Percentiles rank a stretch among this genome's conserved stretches.
phyloP scores from a whole-genome alignment of 1,140 invertebrate species.

The Globodera ellingtonae region DNA sequence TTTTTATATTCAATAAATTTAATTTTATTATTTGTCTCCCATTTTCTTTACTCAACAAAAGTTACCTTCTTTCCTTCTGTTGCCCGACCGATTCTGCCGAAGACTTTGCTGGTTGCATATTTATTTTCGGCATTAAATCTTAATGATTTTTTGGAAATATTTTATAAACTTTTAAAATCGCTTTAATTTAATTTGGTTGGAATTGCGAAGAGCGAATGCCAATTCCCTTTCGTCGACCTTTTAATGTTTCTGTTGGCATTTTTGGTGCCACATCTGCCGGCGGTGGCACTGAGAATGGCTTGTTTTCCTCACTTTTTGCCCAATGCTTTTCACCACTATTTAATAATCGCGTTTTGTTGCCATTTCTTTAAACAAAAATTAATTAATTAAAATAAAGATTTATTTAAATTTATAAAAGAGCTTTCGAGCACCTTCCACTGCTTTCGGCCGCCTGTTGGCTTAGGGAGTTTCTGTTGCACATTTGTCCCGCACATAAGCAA shows the following conservation, averaged over 20 bases:
- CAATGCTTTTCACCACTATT: background rate
- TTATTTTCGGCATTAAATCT: background rate
- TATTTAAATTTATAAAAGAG: background rate
- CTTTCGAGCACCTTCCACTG: background rate
- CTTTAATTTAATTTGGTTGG: background rate
- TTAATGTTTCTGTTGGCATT: background rate
- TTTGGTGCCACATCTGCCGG: background rate
- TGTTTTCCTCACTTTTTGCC: background rate
- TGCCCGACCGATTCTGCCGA: background rate
- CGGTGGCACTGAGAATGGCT: background rate
- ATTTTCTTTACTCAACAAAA: background rate
- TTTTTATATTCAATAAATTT: background rate
- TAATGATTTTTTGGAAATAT: background rate
- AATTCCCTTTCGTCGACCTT: background rate
- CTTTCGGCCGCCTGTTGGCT: slow-evolving; percentile 32
- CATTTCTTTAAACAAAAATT: background rate
- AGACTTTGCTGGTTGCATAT: slow-evolving; percentile 5
- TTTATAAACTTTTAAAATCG: background rate
- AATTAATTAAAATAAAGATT: background rate
- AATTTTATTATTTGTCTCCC: too few relatives aligned
- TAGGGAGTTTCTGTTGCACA: slow-evolving; percentile 40
- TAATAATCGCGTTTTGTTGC: background rate
- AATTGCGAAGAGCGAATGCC: background rate
- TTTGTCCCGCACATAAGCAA: slow-evolving; percentile 35
- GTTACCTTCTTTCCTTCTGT: background rate